phyloP scores from a whole-genome alignment of 2,113 vertebrate genomes.

The Pholis gunnellus region DNA sequence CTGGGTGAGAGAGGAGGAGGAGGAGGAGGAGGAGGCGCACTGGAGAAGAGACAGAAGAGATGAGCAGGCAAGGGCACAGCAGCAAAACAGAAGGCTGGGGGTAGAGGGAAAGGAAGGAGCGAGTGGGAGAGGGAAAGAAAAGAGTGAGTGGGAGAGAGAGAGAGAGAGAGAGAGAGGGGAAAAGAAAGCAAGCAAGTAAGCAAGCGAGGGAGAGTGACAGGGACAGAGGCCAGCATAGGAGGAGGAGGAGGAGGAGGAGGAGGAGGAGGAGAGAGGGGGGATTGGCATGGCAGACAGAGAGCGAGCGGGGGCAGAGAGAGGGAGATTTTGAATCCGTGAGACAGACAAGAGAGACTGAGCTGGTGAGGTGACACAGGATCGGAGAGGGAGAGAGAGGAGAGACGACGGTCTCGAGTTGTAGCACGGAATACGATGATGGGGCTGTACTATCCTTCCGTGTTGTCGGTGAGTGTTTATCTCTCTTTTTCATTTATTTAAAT shows the following conservation, averaged over 20 bases:
- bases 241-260: slow-evolving; percentile 63
- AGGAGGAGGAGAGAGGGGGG: slow-evolving; percentile 46
- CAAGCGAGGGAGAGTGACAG: slow-evolving; percentile 67
- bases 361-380: slow-evolving; percentile 76
- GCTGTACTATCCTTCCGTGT: slow-evolving; percentile 85
- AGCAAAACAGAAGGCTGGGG: slow-evolving; percentile 78
- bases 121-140: slow-evolving; percentile 69
- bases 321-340: slow-evolving; percentile 86
- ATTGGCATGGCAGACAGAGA: slow-evolving; percentile 75
- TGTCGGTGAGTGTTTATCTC: slow-evolving; percentile 81
- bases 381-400: slow-evolving; percentile 68
- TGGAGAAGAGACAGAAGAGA: slow-evolving; percentile 75
- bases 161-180: slow-evolving; percentile 43
- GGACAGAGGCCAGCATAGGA: slow-evolving; percentile 73
- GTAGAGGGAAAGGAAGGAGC: slow-evolving; percentile 69
- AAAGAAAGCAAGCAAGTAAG: slow-evolving; percentile 31
- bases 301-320: slow-evolving; percentile 82
- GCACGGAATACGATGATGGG: slow-evolving; percentile 85
- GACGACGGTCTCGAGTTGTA: slow-evolving; percentile 69
- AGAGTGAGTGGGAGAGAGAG: slow-evolving; percentile 54
- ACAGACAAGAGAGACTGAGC: slow-evolving; percentile 78
- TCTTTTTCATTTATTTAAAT: background rate
- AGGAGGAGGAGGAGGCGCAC: slow-evolving; percentile 50
- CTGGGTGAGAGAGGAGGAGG: slow-evolving; percentile 58
- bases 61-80: slow-evolving; percentile 81